Evolutionary conservation across 1,140 invertebrate species (phyloP), one percentile per base, ranked within the genome.

Genomic region (Phortica variegata): DNA sequence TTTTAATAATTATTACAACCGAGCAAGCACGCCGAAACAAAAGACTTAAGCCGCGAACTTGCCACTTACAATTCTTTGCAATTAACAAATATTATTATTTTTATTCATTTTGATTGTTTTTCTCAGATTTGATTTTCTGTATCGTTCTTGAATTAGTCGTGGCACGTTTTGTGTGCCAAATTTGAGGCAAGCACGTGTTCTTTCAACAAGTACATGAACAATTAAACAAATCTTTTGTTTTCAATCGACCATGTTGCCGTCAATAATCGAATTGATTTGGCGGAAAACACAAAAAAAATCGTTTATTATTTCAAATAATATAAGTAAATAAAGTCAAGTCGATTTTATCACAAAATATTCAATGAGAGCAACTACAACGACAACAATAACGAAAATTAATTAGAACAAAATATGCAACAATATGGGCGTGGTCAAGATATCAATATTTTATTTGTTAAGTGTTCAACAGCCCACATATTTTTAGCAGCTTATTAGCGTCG

Each of bases 41-140:
- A 71, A 71, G 62, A 71, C 60, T 66, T 71, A 61, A 56, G 62
- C 54, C 60, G 63, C 61, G 66, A 71, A 66, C 61, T 71, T 70
- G 60, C 53, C 60, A 63, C 68, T 60, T 68, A 68, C 68, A 63
- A 68, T 60, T 63, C 62, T 58, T 66, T 68, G 68, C 54, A 63
- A 68, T 68, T 68, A 68, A 68, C 6, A 68, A 66, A n/a, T n/a
- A n/a, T n/a, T n/a, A n/a, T n/a, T n/a, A n/a, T n/a, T n/a, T n/a
- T n/a, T n/a, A n/a, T n/a, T n/a, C n/a, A n/a, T n/a, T n/a, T n/a
- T n/a, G n/a, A n/a, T n/a, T n/a, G n/a, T n/a, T n/a, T n/a, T n/a
- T n/a, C n/a, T n/a, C n/a, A n/a, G n/a, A n/a, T n/a, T n/a, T n/a
- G n/a, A n/a, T n/a, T n/a, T n/a, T n/a, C n/a, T n/a, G n/a, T n/a